Conservation (phyloP, 2,797 vertebrate species). For the Steatocranus sp. region DNA sequence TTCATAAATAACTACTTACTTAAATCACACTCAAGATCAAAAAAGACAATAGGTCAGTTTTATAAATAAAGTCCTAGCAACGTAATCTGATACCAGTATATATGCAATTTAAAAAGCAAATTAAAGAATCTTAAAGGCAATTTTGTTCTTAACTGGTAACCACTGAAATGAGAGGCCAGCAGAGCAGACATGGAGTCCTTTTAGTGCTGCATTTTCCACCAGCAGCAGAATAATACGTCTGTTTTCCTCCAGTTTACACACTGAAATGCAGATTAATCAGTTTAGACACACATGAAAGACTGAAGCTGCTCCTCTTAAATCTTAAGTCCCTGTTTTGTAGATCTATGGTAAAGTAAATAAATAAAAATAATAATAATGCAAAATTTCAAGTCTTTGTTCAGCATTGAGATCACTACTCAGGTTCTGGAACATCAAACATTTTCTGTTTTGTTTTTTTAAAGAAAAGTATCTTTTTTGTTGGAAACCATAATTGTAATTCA, state of each 20-base stretch:
- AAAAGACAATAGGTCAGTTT: neutral
- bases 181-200: accelerated
- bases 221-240: neutral
- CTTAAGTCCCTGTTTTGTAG: neutral
- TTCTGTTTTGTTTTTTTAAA: neutral
- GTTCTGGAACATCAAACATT: neutral
- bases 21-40: neutral
- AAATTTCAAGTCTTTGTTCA: neutral
- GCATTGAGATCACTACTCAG: neutral
- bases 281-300: neutral
- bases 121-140: neutral
- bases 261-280: neutral
- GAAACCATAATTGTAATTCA: neutral
- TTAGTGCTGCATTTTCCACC: neutral
- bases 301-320: neutral
- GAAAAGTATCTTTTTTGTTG: neutral
- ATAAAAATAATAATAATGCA: neutral
- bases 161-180: neutral
- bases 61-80: neutral
- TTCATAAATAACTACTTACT: neutral
- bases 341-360: neutral
- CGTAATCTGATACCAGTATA: neutral
- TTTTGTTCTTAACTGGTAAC: neutral
- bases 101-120: neutral
- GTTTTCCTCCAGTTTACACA: neutral